These are phyloP conservation scores for Drosophila colorata DNA, from an alignment of 2,888 invertebrate genomes.

Conservation along the genomic window DNA sequence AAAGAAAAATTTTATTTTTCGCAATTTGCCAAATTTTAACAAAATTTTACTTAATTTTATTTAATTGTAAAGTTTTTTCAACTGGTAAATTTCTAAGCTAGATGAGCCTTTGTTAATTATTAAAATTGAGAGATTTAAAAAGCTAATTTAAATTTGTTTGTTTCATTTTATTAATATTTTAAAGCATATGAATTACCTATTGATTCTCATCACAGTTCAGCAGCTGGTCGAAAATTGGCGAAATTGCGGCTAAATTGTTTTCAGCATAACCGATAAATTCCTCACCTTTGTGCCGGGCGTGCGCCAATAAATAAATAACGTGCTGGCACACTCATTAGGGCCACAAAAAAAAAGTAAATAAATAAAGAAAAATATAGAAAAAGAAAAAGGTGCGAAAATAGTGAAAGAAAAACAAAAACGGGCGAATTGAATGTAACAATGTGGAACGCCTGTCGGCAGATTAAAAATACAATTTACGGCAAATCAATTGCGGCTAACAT, in stretches of 20 bases:
- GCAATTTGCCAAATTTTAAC: no score
- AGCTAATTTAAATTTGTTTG: no score
- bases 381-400: constrained; percentile 3
- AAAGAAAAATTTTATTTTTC: no score
- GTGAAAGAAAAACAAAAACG: constrained; percentile 17
- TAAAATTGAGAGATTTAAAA: no score
- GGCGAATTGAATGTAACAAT: constrained; percentile 28
- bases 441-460: constrained; percentile 67
- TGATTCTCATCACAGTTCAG: no score
- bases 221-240: background rate
- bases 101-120: no score
- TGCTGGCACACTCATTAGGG: constrained; percentile 65
- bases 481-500: constrained; percentile 79
- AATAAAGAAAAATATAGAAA: constrained; percentile 12
- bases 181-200: background rate
- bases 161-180: no score
- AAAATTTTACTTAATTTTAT: no score
- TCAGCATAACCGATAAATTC: background rate
- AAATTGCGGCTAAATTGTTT: constrained; percentile 19
- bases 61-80: no score
- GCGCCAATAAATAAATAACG: constrained; percentile 63
- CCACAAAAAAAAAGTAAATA: constrained; percentile 6
- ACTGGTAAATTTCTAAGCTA: no score
- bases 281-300: constrained; percentile 1
- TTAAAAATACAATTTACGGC: constrained; percentile 81